Conservation (phyloP, 2,888 invertebrate genomes). For the Girardia tigrina region DNA sequence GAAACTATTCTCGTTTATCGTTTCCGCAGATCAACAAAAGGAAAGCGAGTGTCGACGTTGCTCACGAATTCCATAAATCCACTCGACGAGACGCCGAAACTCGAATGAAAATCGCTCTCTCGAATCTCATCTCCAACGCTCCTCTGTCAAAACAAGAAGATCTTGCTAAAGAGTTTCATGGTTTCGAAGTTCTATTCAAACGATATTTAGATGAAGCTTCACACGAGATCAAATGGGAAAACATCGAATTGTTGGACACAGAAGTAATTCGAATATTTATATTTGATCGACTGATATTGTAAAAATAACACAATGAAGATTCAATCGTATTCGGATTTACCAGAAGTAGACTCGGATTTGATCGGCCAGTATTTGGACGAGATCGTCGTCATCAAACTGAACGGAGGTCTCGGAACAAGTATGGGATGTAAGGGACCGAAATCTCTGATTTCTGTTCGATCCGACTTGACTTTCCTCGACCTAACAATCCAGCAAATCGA, state of each 20-base stretch:
- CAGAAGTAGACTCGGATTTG: neutral
- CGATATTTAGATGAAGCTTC: conserved; percentile 63
- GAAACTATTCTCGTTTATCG: no score
- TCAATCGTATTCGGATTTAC: conserved; percentile 39
- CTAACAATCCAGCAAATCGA: conserved; percentile 51
- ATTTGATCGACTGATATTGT: neutral
- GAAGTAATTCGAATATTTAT: neutral
- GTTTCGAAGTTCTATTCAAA: conserved; percentile 69
- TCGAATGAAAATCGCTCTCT: neutral
- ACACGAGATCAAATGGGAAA: conserved; percentile 74
- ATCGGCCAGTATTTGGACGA: conserved; percentile 42
- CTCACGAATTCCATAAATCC: conserved; percentile 6
- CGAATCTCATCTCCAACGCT: neutral
- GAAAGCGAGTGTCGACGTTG: neutral
- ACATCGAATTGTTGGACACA: conserved; percentile 61
- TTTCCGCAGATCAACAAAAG: neutral
- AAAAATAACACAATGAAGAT: neutral
- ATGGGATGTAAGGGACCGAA: conserved; percentile 52
- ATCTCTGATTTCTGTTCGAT: conserved; percentile 49
- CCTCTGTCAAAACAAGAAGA: neutral
- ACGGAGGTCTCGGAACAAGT: conserved; percentile 51
- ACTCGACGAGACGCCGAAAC: conserved; percentile 29
- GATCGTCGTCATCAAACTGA: conserved; percentile 50
- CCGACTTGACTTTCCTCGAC: conserved; percentile 51
- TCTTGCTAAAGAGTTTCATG: conserved; percentile 53